A percentile compares a stretch with the other conserved stretches of the same genome.
These are phyloP conservation scores for Drosophila trichaetosa DNA, from an alignment of 2,888 invertebrate genomes.

Conservation along the genomic window DNA sequence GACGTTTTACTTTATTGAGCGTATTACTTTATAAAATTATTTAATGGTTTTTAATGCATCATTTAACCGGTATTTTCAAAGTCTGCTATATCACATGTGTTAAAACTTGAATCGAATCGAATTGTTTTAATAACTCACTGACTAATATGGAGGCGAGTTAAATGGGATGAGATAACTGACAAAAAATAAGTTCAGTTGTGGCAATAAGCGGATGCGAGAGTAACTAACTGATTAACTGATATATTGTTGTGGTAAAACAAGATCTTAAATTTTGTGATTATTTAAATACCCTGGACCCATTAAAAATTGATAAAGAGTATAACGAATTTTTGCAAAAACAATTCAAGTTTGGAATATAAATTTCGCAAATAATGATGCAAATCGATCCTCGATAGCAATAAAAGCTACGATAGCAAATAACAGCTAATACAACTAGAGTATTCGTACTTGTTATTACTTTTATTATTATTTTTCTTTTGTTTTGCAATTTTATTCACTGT, in stretches of 20 bases:
- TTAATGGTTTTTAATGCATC: conserved; percentile 16
- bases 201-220: not conserved
- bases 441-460: not conserved
- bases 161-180: conserved; percentile 2
- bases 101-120: conserved; percentile 14
- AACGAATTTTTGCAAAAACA: not conserved
- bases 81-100: not conserved
- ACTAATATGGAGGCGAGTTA: conserved; percentile 13
- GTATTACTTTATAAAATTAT: conserved; percentile 1
- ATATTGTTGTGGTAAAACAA: not conserved
- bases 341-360: not conserved
- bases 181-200: conserved; percentile 1
- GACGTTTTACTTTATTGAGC: conserved; percentile 19
- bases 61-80: conserved; percentile 32
- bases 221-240: not conserved
- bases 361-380: not conserved
- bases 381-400: not conserved
- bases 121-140: conserved; percentile 4
- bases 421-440: not conserved
- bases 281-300: not conserved
- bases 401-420: not conserved
- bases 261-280: not conserved
- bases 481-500: conserved; percentile 15
- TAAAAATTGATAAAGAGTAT: not conserved
- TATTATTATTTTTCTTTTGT: not conserved